phyloP scores from a whole-genome alignment of 2,113 vertebrate genomes.

The Piprites chloris region DNA sequence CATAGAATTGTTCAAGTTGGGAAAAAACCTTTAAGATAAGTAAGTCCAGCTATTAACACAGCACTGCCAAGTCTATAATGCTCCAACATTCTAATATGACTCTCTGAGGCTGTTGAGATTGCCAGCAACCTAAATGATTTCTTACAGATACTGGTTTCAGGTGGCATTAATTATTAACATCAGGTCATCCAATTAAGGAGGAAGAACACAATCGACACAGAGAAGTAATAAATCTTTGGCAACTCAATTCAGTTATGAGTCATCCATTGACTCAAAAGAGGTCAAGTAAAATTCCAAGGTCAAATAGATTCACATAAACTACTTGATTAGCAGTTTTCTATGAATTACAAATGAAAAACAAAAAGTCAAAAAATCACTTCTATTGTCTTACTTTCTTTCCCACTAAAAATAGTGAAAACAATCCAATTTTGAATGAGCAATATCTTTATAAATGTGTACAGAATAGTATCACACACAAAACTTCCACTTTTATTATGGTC shows the following conservation, averaged over 20 bases:
- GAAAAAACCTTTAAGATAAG: neutral
- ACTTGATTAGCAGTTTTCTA: neutral
- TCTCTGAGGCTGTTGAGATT: neutral
- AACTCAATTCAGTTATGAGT: neutral
- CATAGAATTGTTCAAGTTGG: neutral
- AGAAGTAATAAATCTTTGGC: neutral
- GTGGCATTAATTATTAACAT: slow-evolving; percentile 24
- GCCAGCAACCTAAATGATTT: neutral
- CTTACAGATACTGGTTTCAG: neutral
- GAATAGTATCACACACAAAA: neutral
- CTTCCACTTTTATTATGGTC: neutral
- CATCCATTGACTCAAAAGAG: neutral
- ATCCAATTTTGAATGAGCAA: neutral
- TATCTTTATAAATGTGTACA: neutral
- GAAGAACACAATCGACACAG: neutral
- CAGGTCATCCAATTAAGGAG: neutral
- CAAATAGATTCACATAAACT: neutral
- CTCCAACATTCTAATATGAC: neutral
- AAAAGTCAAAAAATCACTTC: accelerated
- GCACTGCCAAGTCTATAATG: neutral
- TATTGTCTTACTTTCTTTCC: neutral
- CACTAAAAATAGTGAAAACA: neutral
- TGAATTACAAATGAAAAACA: neutral
- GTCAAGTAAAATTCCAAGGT: neutral
- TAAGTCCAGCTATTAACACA: neutral